Conservation (phyloP, 2,797 vertebrate species). For the Schizopygopsis pylzovi region DNA sequence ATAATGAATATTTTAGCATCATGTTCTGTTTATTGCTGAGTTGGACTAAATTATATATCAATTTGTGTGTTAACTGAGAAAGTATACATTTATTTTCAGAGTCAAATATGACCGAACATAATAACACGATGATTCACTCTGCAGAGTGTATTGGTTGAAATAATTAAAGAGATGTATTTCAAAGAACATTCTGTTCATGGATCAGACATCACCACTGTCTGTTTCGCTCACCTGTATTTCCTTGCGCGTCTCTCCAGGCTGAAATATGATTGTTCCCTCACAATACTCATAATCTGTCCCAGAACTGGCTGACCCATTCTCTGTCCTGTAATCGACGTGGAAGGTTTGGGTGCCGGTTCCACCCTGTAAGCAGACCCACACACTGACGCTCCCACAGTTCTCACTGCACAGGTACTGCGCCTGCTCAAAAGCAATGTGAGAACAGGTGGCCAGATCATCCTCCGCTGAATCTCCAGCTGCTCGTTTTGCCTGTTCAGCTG, state of each 20-base stretch:
- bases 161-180: neutral
- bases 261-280: slow-evolving; percentile 91
- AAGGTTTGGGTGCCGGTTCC: slow-evolving; percentile 85
- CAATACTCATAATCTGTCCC: slow-evolving; percentile 84
- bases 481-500: slow-evolving; percentile 72
- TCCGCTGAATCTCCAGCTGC: neutral
- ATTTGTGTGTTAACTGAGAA: neutral
- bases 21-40: neutral
- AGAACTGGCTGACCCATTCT: slow-evolving; percentile 93
- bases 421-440: slow-evolving; percentile 88
- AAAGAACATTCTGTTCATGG: neutral
- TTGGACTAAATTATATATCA: neutral
- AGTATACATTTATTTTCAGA: neutral
- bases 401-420: slow-evolving; percentile 92
- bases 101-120: neutral
- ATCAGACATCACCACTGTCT: neutral
- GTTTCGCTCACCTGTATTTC: slow-evolving; percentile 82
- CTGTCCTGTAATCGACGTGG: slow-evolving; percentile 93
- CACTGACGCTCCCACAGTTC: slow-evolving; percentile 85
- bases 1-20: neutral
- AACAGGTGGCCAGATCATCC: slow-evolving; percentile 73
- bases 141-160: neutral
- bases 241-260: slow-evolving; percentile 89
- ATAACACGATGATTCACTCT: neutral
- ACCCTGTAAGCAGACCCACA: slow-evolving; percentile 82